These are phyloP conservation scores for Arctocebus calabarensis DNA, from an alignment of 2,797 vertebrate genomes.

Conservation along the genomic window DNA sequence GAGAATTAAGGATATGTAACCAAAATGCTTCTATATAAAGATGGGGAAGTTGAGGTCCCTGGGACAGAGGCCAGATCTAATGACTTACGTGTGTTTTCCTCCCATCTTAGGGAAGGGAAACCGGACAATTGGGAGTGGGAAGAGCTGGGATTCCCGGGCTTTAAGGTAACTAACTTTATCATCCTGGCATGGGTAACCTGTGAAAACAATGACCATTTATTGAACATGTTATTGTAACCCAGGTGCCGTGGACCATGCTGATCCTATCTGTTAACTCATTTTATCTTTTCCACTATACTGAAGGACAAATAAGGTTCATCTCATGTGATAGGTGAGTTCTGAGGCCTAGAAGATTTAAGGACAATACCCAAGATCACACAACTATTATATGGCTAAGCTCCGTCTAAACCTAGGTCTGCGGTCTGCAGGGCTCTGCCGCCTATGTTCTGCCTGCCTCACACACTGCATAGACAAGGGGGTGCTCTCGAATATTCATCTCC, in stretches of 20 bases:
- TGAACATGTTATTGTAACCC: background rate
- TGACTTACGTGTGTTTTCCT: background rate
- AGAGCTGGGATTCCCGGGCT: background rate
- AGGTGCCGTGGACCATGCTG: background rate
- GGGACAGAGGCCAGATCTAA: background rate
- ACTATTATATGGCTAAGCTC: rapidly evolving
- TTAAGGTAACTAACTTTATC: background rate
- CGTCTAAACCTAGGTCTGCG: background rate
- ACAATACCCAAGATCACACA: background rate
- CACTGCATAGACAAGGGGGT: background rate
- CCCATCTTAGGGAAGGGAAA: background rate
- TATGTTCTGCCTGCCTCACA: background rate
- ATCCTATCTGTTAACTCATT: background rate
- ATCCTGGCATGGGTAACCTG: background rate
- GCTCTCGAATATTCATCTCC: background rate
- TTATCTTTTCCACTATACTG: background rate
- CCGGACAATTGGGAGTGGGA: background rate
- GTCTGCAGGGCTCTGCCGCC: background rate
- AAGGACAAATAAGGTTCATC: background rate
- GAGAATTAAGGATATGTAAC: background rate
- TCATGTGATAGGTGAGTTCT: background rate
- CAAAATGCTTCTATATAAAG: background rate
- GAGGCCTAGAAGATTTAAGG: background rate
- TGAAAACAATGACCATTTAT: background rate
- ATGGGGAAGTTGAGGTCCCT: background rate